Percentiles rank a stretch among this genome's conserved stretches.
Evolutionary conservation across 2,888 invertebrate species (phyloP).

Genomic region (Cheilosia variabilis): DNA sequence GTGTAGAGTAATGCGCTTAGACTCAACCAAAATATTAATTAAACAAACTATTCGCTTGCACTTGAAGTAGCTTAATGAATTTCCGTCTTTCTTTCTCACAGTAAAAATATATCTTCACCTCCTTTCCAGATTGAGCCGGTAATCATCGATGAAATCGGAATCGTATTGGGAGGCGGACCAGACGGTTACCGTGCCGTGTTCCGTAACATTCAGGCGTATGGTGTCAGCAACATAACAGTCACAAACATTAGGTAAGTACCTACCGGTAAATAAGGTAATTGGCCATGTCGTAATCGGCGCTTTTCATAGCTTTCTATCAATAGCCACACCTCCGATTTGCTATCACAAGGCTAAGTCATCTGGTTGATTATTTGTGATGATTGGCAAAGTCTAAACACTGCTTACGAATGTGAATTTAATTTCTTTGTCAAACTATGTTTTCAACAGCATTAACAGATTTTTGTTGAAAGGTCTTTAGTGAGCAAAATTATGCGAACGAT

Average conservation of each 20-base stretch:
- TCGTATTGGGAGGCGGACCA: slow-evolving; percentile 91
- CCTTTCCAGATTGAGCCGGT: slow-evolving; percentile 89
- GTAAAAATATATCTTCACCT: slow-evolving; percentile 1
- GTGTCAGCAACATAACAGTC: slow-evolving; percentile 91
- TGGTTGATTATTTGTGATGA: too few relatives aligned
- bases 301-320: not conserved
- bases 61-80: not conserved
- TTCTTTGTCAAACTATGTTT: too few relatives aligned
- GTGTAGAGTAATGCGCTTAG: too few relatives aligned
- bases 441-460: too few relatives aligned
- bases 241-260: slow-evolving; percentile 89
- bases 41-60: not conserved
- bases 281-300: not conserved
- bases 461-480: too few relatives aligned
- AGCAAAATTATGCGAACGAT: too few relatives aligned
- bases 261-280: slow-evolving; percentile 18
- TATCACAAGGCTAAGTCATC: not conserved
- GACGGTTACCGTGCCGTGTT: slow-evolving; percentile 93
- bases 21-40: too few relatives aligned
- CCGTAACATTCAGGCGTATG: slow-evolving; percentile 91
- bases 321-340: not conserved
- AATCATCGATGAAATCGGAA: slow-evolving; percentile 92
- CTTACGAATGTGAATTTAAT: too few relatives aligned
- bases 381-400: too few relatives aligned
- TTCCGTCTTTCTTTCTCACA: not conserved